Evolutionary conservation across 2,888 invertebrate genomes (phyloP).

Genomic region (Chironomus tentans): DNA sequence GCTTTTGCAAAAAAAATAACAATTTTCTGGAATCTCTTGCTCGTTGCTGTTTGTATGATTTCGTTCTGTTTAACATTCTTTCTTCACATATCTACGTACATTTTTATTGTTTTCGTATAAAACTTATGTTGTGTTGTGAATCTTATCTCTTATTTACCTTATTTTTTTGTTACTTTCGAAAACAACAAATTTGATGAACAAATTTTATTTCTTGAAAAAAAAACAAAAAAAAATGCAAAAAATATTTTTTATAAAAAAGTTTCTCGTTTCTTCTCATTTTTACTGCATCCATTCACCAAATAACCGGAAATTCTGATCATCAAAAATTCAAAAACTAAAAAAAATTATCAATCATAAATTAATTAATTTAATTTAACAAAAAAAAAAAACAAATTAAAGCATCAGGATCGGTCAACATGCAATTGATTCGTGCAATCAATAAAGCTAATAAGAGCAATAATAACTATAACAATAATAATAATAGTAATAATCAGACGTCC

Average conservation of each 20-base stretch:
- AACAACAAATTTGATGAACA: neutral
- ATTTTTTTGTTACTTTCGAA: too few relatives aligned
- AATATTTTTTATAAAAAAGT: constrained; percentile 3
- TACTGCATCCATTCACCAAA: constrained; percentile 15
- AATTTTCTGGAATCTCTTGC: too few relatives aligned
- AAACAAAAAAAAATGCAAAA: neutral
- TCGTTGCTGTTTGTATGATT: neutral
- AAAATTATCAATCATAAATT: neutral
- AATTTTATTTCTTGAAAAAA: neutral
- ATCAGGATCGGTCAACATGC: constrained; percentile 23
- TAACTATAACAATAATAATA: constrained; percentile 5
- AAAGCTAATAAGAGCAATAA: constrained; percentile 21
- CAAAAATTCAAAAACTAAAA: too few relatives aligned
- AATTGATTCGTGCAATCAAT: constrained; percentile 23
- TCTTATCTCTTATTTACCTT: too few relatives aligned
- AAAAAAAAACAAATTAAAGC: neutral
- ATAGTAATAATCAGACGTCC: constrained; percentile 6
- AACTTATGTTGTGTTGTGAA: neutral
- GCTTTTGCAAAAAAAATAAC: too few relatives aligned
- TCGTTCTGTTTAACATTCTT: neutral
- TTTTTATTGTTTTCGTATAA: neutral
- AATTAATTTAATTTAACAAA: neutral
- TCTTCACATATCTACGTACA: neutral
- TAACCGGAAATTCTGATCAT: neutral
- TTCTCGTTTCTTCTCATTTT: constrained; percentile 22